Conservation (phyloP, 2,113 vertebrate species). For the Phycodurus eques region DNA sequence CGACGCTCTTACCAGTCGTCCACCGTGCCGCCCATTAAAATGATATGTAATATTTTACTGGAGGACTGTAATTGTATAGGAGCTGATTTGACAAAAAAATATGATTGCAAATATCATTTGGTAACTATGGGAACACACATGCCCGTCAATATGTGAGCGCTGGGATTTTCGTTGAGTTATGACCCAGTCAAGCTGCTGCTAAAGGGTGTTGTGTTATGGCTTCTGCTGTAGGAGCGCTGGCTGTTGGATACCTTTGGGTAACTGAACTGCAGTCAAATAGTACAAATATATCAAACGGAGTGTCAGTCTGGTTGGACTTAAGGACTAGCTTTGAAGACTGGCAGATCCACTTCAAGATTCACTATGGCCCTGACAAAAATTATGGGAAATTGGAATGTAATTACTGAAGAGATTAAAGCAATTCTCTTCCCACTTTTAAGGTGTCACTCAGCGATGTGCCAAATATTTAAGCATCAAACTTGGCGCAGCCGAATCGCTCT, state of each 20-base stretch:
- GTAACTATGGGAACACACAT: constrained; percentile 10
- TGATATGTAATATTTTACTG: not conserved
- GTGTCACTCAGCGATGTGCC: not conserved
- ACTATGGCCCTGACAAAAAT: no score
- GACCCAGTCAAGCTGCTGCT: not conserved
- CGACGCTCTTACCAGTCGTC: no score
- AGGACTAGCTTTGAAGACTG: not conserved
- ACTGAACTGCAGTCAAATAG: not conserved
- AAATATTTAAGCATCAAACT: not conserved
- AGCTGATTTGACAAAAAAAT: not conserved
- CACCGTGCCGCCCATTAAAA: no score
- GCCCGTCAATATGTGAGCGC: constrained; percentile 1
- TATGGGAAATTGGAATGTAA: not conserved
- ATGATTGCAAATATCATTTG: not conserved
- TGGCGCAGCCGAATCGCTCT: not conserved
- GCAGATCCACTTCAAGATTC: not conserved
- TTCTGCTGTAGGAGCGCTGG: not conserved
- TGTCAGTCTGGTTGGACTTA: not conserved
- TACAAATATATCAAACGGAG: not conserved
- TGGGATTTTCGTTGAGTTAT: not conserved
- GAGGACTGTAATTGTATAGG: not conserved
- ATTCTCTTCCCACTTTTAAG: not conserved
- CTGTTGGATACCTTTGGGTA: not conserved
- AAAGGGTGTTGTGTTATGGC: not conserved
- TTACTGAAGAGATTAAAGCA: not conserved